A percentile compares a stretch with the other conserved stretches of the same genome.
Conservation (phyloP, 2,113 vertebrate species). For the Solea solea region DNA sequence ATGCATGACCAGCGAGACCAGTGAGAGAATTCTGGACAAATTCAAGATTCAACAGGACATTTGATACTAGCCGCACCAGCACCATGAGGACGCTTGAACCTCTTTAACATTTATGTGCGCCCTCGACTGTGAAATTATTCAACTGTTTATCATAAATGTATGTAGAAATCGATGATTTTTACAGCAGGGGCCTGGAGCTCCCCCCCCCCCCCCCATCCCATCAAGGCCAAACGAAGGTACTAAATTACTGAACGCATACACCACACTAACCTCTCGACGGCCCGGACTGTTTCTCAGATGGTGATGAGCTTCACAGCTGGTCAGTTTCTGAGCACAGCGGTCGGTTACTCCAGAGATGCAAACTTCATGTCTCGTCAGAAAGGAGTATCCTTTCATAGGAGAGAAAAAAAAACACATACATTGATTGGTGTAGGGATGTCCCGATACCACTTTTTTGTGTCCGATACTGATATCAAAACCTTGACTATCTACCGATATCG, state of each 20-base stretch:
- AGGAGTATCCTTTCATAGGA: neutral
- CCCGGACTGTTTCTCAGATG: neutral
- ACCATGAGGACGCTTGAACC: neutral
- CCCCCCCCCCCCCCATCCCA: too few species aligned
- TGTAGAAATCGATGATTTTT: conserved; percentile 5
- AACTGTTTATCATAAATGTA: conserved; percentile 17
- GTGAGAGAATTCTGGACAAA: neutral
- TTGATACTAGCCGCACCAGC: neutral
- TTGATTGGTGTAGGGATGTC: too few species aligned
- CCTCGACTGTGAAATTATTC: neutral
- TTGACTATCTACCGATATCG: too few species aligned
- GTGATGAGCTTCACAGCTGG: neutral
- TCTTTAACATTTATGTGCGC: neutral
- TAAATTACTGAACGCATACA: neutral
- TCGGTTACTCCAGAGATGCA: neutral
- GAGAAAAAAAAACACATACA: neutral
- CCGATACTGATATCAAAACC: too few species aligned
- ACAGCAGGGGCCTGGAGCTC: neutral
- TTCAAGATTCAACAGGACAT: conserved; percentile 1
- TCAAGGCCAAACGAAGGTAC: neutral
- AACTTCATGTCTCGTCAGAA: neutral
- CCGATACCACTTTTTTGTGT: too few species aligned
- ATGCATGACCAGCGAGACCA: conserved; percentile 23
- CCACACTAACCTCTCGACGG: neutral
- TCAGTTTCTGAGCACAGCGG: neutral